A percentile compares a stretch with the other conserved stretches of the same genome.
phyloP scores from a whole-genome alignment of 2,888 invertebrate genomes.

The Omphaloscelis lunosa region DNA sequence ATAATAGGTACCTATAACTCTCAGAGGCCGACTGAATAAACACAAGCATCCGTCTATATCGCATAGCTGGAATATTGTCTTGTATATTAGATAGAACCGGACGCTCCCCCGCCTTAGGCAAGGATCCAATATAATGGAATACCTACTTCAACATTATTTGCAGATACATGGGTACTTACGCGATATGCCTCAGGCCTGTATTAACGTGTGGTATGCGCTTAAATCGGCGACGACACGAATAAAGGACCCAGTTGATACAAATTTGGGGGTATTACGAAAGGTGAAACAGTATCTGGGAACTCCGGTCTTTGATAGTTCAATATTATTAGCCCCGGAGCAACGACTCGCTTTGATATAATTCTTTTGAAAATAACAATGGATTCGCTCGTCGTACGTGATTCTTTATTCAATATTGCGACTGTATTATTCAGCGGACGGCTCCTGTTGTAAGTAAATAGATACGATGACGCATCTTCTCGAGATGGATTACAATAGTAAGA shows the following conservation, averaged over 20 bases:
- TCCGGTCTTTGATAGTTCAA: slow-evolving; percentile 67
- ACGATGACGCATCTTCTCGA: slow-evolving; percentile 32
- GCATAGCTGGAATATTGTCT: slow-evolving; percentile 83
- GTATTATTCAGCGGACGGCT: slow-evolving; percentile 60
- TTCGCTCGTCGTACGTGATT: slow-evolving; percentile 58
- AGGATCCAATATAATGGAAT: slow-evolving; percentile 90
- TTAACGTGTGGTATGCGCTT: slow-evolving; percentile 81
- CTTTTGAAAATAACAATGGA: slow-evolving; percentile 65
- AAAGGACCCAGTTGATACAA: slow-evolving; percentile 69
- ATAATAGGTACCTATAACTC: slow-evolving; percentile 74
- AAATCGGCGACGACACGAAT: slow-evolving; percentile 83
- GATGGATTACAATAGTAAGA: slow-evolving; percentile 39
- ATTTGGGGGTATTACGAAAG: slow-evolving; percentile 65
- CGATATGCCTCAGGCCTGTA: slow-evolving; percentile 83
- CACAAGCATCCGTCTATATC: slow-evolving; percentile 77
- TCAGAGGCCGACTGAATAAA: slow-evolving; percentile 76
- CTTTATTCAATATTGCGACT: slow-evolving; percentile 62
- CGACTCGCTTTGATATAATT: slow-evolving; percentile 61
- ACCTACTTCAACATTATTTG: slow-evolving; percentile 88
- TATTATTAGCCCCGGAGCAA: slow-evolving; percentile 65
- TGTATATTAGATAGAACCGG: slow-evolving; percentile 88
- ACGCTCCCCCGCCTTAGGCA: slow-evolving; percentile 84
- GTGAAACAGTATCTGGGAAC: slow-evolving; percentile 67
- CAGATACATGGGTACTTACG: slow-evolving; percentile 87
- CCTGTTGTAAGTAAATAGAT: slow-evolving; percentile 48